These are phyloP conservation scores for Euclidia mi DNA, from an alignment of 2,888 invertebrate genomes.

Conservation along the genomic window DNA sequence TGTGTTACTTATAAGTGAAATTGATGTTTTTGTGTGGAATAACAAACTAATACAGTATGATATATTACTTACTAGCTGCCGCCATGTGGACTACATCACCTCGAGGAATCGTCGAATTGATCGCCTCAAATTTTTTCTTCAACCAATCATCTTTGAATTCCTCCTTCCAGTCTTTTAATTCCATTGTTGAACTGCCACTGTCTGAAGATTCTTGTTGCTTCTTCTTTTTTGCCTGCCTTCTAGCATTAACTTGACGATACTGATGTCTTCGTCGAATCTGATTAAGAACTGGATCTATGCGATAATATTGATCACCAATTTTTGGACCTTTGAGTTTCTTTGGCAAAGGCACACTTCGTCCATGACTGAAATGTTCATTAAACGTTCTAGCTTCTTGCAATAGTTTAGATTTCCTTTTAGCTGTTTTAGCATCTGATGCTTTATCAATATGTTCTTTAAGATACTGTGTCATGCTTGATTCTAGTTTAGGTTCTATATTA, in stretches of 20 bases:
- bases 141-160: constrained; percentile 57
- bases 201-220: background rate
- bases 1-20: no score
- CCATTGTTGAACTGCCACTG: constrained; percentile 51
- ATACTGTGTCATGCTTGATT: no score
- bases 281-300: constrained; percentile 69
- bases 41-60: no score
- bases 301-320: constrained; percentile 40
- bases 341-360: constrained; percentile 5
- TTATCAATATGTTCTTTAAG: no score
- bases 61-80: constrained; percentile 71
- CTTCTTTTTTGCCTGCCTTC: background rate
- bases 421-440: constrained; percentile 1
- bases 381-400: constrained; percentile 23
- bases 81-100: constrained; percentile 80
- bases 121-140: constrained; percentile 67
- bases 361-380: constrained; percentile 23
- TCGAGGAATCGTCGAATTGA: constrained; percentile 60
- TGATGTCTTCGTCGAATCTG: constrained; percentile 32
- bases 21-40: background rate
- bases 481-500: no score
- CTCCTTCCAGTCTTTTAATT: constrained; percentile 60
- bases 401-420: constrained; percentile 23
- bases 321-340: constrained; percentile 14
- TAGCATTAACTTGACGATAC: background rate